phyloP scores from a whole-genome alignment of 2,797 vertebrate genomes.

The Halcyon smyrnensis region DNA sequence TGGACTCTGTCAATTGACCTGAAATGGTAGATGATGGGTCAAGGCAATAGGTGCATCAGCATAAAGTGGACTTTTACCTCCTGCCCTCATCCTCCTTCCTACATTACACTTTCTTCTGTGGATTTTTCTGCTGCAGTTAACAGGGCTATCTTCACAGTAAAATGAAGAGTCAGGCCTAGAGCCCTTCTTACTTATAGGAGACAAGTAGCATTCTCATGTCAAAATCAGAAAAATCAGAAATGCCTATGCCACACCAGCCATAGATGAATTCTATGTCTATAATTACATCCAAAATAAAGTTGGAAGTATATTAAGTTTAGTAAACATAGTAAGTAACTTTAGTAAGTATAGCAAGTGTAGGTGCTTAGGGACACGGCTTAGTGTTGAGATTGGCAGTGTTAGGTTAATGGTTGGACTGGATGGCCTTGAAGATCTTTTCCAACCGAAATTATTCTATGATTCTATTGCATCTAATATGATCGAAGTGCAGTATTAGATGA shows the following conservation, averaged over 20 bases:
- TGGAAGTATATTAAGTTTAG: not conserved
- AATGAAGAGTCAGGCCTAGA: not conserved
- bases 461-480: accelerated
- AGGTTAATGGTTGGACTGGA: too few species aligned
- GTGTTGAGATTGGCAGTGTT: too few species aligned
- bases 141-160: not conserved
- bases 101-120: not conserved
- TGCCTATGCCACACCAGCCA: not conserved
- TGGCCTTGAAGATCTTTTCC: too few species aligned
- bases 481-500: not conserved
- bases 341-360: too few species aligned
- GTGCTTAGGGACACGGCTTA: too few species aligned
- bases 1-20: not conserved
- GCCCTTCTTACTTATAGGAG: not conserved
- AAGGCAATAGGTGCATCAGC: not conserved
- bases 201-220: not conserved
- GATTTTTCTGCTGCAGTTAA: not conserved
- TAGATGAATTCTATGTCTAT: not conserved
- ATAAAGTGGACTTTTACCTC: not conserved
- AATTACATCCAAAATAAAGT: not conserved
- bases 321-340: too few species aligned
- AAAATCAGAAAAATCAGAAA: not conserved
- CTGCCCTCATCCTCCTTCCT: not conserved
- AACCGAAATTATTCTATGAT: too few species aligned
- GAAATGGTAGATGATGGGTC: not conserved